A percentile compares a stretch with the other conserved stretches of the same genome.
Evolutionary conservation across 1,140 invertebrate genomes (phyloP).

Genomic region (Argopecten irradians): DNA sequence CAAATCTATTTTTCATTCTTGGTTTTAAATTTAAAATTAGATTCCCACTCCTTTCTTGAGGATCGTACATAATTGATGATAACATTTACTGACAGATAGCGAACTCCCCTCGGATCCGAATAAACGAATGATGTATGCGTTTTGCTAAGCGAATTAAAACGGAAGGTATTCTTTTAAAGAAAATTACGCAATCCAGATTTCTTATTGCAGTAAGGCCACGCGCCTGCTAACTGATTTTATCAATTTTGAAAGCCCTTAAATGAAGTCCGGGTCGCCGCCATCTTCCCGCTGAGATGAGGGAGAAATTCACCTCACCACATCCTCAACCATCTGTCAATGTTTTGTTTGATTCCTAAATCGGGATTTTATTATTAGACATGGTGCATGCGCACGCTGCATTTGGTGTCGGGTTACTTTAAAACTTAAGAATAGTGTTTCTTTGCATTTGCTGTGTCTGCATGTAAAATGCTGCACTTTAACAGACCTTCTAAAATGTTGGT

Average conservation of each 20-base stretch:
- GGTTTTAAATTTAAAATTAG: not conserved
- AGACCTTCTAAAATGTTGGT: no score
- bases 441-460: no score
- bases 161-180: constrained; percentile 2
- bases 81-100: not conserved
- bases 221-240: not conserved
- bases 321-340: not conserved
- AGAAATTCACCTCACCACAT: not conserved
- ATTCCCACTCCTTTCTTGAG: not conserved
- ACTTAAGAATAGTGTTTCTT: no score
- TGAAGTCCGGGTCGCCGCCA: not conserved
- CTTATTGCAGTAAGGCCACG: not conserved
- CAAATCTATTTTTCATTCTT: not conserved
- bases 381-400: not conserved
- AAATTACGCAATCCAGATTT: not conserved
- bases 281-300: not conserved
- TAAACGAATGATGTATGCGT: not conserved
- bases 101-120: not conserved
- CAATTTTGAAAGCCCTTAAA: not conserved
- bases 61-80: not conserved
- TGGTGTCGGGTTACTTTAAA: not conserved
- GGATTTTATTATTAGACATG: not conserved
- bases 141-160: not conserved
- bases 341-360: not conserved
- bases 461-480: no score